Conservation (phyloP, 2,888 invertebrate genomes). For the Cantharis flavilabris region DNA sequence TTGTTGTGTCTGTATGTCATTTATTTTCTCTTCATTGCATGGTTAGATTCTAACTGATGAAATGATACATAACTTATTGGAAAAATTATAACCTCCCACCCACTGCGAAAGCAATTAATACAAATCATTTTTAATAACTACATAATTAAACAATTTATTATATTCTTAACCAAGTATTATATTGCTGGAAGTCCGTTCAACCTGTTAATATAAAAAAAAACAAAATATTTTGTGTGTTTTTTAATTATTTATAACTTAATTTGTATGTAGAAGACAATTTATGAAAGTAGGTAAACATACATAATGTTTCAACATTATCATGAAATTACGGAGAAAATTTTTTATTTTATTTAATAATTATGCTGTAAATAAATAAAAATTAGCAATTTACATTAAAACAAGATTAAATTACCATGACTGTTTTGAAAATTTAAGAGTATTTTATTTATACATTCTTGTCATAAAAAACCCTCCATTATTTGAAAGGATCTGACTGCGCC, state of each 20-base stretch:
- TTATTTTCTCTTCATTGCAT: slow-evolving; percentile 48
- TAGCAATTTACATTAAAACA: not conserved
- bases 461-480: not conserved
- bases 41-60: slow-evolving; percentile 28
- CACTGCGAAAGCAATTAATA: slow-evolving; percentile 20
- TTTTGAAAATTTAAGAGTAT: not conserved
- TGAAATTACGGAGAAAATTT: not conserved
- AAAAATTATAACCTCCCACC: slow-evolving; percentile 23
- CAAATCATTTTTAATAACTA: slow-evolving; percentile 11
- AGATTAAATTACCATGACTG: not conserved
- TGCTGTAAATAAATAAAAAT: not conserved
- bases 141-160: not conserved
- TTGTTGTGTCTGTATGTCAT: slow-evolving; percentile 51
- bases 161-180: not conserved
- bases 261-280: not conserved
- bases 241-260: not conserved
- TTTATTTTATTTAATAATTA: not conserved
- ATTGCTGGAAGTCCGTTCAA: not conserved
- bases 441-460: not conserved
- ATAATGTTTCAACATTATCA: not conserved
- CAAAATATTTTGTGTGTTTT: not conserved
- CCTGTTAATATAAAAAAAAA: not conserved
- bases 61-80: slow-evolving; percentile 27
- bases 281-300: not conserved
- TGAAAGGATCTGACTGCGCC: not conserved